Percentiles rank a stretch among this genome's conserved stretches.
These are phyloP conservation scores for Chalcosyrphus nemorum DNA, from an alignment of 2,888 invertebrate genomes.

Conservation along the genomic window DNA sequence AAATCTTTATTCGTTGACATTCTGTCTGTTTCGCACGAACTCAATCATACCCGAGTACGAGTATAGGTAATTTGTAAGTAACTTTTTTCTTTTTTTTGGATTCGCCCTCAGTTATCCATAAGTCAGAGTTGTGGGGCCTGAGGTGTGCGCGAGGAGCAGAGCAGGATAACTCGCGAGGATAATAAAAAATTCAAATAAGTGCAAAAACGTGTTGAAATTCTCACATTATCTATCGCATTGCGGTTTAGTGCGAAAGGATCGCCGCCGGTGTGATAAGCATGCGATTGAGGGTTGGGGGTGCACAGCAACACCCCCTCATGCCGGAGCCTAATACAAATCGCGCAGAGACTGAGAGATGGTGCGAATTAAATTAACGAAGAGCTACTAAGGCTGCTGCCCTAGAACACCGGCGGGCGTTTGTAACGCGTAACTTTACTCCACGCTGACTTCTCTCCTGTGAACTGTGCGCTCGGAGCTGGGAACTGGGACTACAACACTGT, in stretches of 20 bases:
- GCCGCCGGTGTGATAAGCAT: slow-evolving; percentile 18
- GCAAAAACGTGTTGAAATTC: slow-evolving; percentile 66
- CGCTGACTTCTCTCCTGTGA: slow-evolving; percentile 25
- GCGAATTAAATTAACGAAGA: too few species aligned
- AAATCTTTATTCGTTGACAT: slow-evolving; percentile 12
- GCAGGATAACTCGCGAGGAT: slow-evolving; percentile 35
- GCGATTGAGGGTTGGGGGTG: neutral
- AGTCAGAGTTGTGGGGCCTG: slow-evolving; percentile 21
- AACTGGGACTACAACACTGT: neutral
- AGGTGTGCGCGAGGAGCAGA: neutral
- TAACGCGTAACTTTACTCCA: slow-evolving; percentile 18
- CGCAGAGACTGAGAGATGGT: neutral
- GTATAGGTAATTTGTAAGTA: slow-evolving; percentile 33
- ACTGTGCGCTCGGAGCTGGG: neutral
- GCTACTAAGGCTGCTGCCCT: too few species aligned
- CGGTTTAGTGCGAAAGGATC: slow-evolving; percentile 19
- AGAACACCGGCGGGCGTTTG: slow-evolving; percentile 23
- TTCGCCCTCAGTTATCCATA: neutral
- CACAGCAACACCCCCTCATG: neutral
- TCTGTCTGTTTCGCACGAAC: neutral
- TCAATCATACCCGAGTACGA: neutral
- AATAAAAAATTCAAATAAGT: slow-evolving; percentile 60
- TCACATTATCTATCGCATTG: slow-evolving; percentile 35
- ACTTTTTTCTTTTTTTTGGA: slow-evolving; percentile 6
- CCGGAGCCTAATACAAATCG: slow-evolving; percentile 10